These are phyloP conservation scores for Crotalus tigris DNA, from an alignment of 2,113 vertebrate species.

Conservation along the genomic window DNA sequence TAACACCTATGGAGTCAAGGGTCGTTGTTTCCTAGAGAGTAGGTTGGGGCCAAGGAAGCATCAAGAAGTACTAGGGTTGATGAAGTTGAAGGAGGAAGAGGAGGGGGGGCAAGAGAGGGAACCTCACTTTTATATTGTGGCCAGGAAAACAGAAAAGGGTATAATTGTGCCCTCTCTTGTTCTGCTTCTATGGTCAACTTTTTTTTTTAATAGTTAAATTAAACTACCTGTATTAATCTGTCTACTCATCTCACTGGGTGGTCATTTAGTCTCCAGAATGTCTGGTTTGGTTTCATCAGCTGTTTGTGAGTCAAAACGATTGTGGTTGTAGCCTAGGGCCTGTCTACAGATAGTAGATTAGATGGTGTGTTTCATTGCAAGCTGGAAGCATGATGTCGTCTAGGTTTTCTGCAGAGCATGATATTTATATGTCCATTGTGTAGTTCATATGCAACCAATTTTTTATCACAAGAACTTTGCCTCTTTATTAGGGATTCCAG, in stretches of 20 bases:
- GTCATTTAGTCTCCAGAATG: background rate
- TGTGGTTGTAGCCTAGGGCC: background rate
- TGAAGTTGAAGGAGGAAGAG: background rate
- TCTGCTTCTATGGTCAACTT: background rate
- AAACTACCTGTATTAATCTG: background rate
- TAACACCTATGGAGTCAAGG: no score
- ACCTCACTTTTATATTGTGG: background rate
- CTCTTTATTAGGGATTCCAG: background rate
- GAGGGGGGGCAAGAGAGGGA: background rate
- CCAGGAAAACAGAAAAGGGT: background rate
- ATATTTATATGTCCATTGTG: background rate
- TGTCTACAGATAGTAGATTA: background rate
- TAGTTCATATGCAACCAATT: background rate
- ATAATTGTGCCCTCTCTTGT: background rate
- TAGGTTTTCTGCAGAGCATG: background rate
- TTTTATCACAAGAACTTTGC: background rate
- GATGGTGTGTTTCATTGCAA: background rate
- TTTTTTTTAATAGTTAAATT: background rate
- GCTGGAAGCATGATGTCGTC: background rate
- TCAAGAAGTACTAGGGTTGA: no score
- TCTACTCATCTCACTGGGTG: background rate
- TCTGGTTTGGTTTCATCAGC: background rate
- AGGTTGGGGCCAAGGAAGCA: no score
- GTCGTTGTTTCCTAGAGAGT: no score
- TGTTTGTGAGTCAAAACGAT: background rate